Evolutionary conservation across 30 jellyfish, hydroid and myxozoan species (phyloP), one percentile per base, ranked within the genome.

Genomic region (Hydra vulgaris): DNA sequence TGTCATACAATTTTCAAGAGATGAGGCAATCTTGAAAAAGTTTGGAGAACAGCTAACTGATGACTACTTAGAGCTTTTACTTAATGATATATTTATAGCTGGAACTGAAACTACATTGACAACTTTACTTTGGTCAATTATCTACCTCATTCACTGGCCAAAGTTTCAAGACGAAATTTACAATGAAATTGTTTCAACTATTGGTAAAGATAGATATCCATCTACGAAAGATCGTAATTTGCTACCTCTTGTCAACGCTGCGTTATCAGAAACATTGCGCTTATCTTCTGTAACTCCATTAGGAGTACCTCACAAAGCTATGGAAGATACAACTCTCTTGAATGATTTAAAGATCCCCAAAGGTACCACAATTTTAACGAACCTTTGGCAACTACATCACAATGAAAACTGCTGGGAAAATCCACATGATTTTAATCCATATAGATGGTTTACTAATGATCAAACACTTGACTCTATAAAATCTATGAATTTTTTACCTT

Each of bases 81-180:
- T 89, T 1, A 81, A 70, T 25, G 97, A 84, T 26, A 87, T 86
- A 0, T 84, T 84, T 69, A 79, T 87, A 7, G 97, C 94, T 24
- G 97, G 95, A 3, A 26, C 81, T 8, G 97, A 89, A 68, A 80
- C 97, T 74, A 85, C 95, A 24, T 55, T 87, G 4, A 84, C 97
- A 21, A 21, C 92, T 17, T 66, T 89, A 15, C 81, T 85, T n/a
- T 89, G 97, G 97, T 16, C 52, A 12, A 23, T 78, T 17, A 52
- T 84, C 26, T 78, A 75, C 25, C 53, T 84, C 27, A 74, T 88
- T 25, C 90, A 86, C 20, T 66, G 79, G 76, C 94, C 94, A 0
- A 61, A 71, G 17, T 87, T 27, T 68, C 97, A 89, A 73, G 85
- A 81, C 25, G 82, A 81, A 54, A 88, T 85, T 5, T 80, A 82